These are phyloP conservation scores for Phyllostomus hastatus DNA, from an alignment of 2,113 vertebrate species.

Conservation along the genomic window DNA sequence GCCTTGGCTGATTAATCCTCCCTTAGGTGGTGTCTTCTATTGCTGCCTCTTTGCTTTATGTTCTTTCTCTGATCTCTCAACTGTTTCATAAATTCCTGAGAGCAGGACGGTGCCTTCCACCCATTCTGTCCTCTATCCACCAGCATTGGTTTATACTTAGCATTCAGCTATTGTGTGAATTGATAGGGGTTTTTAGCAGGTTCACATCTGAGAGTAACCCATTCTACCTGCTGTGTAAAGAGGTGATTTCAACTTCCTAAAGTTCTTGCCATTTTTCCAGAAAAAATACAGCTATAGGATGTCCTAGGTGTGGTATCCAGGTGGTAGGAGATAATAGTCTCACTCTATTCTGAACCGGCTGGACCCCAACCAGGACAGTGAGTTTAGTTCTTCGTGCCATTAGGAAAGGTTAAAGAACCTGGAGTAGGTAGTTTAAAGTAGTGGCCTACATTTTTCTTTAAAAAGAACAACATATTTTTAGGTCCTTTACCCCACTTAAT, in stretches of 20 bases:
- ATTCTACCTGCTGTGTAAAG: neutral
- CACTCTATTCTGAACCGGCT: neutral
- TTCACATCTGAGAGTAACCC: neutral
- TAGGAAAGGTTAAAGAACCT: neutral
- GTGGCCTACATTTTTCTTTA: neutral
- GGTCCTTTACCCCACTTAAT: neutral
- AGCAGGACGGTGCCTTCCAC: neutral
- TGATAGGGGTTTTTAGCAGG: neutral
- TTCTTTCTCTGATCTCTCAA: neutral
- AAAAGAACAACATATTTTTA: neutral
- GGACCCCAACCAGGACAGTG: too few relatives aligned
- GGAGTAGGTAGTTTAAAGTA: neutral
- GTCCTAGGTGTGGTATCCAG: neutral
- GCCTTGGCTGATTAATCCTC: neutral
- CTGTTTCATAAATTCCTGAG: neutral
- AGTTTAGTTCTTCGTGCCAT: neutral
- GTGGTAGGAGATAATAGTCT: neutral
- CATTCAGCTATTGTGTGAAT: neutral
- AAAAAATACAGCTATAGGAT: neutral
- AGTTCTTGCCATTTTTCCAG: neutral
- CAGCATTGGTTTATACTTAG: neutral
- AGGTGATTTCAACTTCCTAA: neutral
- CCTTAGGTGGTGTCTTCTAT: neutral
- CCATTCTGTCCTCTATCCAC: neutral
- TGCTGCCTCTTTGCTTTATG: neutral